phyloP scores from a whole-genome alignment of 2,888 invertebrate genomes.

The Caenorhabditis wallacei region DNA sequence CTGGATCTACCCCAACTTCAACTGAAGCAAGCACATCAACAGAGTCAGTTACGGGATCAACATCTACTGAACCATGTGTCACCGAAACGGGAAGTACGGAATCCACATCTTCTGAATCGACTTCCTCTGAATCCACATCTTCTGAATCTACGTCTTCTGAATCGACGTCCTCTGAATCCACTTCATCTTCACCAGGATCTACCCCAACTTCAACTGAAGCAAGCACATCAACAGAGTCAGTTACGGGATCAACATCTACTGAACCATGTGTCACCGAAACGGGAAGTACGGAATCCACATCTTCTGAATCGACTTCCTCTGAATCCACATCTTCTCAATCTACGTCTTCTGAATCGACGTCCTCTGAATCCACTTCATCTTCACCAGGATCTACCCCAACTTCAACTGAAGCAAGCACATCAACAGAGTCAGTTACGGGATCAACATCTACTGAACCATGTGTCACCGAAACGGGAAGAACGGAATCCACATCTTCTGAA shows the following conservation, averaged over 20 bases:
- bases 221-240: neutral
- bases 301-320: neutral
- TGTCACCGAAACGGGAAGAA: neutral
- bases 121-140: neutral
- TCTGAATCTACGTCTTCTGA: neutral
- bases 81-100: neutral
- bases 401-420: neutral
- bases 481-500: neutral
- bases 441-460: neutral
- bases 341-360: neutral
- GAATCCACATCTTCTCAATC: too few relatives aligned
- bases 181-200: neutral
- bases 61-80: neutral
- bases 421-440: neutral
- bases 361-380: neutral
- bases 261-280: constrained; percentile 1
- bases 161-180: neutral
- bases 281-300: neutral
- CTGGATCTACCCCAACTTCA: neutral
- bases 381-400: neutral
- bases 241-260: neutral
- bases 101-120: neutral
- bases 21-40: neutral
- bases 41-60: neutral
- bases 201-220: neutral